These are phyloP conservation scores for Dugesia japonica DNA, from an alignment of 2,888 invertebrate species.

Conservation along the genomic window DNA sequence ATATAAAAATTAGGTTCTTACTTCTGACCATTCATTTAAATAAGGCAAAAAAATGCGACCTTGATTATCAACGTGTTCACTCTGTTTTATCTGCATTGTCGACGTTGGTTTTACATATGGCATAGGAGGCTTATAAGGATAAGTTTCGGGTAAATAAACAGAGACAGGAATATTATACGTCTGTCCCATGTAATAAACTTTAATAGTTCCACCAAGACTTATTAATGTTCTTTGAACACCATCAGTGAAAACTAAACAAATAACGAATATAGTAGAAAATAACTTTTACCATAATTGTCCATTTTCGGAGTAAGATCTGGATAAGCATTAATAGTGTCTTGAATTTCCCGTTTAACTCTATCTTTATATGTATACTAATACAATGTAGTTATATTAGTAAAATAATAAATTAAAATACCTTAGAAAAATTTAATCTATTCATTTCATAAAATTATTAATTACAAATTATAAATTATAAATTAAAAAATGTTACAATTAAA, in stretches of 20 bases:
- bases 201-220: slow-evolving; percentile 75
- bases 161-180: slow-evolving; percentile 87
- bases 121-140: slow-evolving; percentile 86
- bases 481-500: too few relatives aligned
- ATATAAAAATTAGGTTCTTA: too few relatives aligned
- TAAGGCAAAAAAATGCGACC: slow-evolving; percentile 91
- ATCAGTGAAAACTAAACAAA: slow-evolving; percentile 67
- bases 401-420: too few relatives aligned
- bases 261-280: neutral
- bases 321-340: neutral
- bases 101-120: slow-evolving; percentile 71
- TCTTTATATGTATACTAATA: neutral
- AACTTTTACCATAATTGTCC: slow-evolving; percentile 36
- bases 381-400: neutral
- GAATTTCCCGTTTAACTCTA: neutral
- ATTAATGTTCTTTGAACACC: slow-evolving; percentile 65
- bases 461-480: neutral
- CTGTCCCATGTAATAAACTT: slow-evolving; percentile 69
- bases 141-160: slow-evolving; percentile 87
- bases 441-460: neutral
- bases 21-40: slow-evolving; percentile 68
- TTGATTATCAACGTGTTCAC: slow-evolving; percentile 77
- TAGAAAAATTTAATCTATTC: too few relatives aligned
- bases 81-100: slow-evolving; percentile 84
- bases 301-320: neutral